Conservation (phyloP, 1,140 invertebrate genomes). For the Rhagoletis zephyria region DNA sequence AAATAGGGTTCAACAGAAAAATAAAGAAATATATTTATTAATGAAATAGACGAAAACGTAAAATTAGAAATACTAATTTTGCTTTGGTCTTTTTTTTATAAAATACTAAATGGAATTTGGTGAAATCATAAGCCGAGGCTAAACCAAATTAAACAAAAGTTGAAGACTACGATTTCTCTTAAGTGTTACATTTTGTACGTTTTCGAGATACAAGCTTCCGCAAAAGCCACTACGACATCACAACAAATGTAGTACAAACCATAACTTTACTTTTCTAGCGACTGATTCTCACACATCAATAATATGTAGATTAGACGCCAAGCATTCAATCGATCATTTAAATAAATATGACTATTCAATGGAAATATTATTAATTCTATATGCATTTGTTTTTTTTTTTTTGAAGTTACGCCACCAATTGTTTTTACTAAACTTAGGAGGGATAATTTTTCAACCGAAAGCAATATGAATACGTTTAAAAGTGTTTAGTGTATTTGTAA, state of each 20-base stretch:
- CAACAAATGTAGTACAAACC: slow-evolving; percentile 28
- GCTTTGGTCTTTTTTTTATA: neutral
- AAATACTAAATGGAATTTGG: neutral
- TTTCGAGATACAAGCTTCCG: slow-evolving; percentile 8
- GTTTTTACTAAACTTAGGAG: neutral
- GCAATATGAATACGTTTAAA: slow-evolving; percentile 7
- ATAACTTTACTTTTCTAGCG: neutral
- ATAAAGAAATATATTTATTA: neutral
- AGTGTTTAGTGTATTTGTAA: slow-evolving; percentile 25
- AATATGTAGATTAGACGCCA: slow-evolving; percentile 21
- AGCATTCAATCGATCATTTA: slow-evolving; percentile 6
- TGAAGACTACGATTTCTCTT: slow-evolving; percentile 25
- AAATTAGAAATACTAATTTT: neutral
- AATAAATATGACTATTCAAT: neutral
- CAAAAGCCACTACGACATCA: slow-evolving; percentile 25
- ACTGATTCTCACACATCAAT: neutral
- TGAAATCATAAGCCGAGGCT: neutral
- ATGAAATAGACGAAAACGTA: neutral
- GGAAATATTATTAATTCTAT: neutral
- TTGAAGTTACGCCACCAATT: slow-evolving; percentile 22
- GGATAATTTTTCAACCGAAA: slow-evolving; percentile 11
- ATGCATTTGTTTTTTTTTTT: neutral
- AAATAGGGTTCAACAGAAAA: neutral
- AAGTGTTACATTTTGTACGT: neutral
- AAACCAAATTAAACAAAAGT: slow-evolving; percentile 13